Conservation (phyloP, 2,797 vertebrate species). For the Hipposideros larvatus region DNA sequence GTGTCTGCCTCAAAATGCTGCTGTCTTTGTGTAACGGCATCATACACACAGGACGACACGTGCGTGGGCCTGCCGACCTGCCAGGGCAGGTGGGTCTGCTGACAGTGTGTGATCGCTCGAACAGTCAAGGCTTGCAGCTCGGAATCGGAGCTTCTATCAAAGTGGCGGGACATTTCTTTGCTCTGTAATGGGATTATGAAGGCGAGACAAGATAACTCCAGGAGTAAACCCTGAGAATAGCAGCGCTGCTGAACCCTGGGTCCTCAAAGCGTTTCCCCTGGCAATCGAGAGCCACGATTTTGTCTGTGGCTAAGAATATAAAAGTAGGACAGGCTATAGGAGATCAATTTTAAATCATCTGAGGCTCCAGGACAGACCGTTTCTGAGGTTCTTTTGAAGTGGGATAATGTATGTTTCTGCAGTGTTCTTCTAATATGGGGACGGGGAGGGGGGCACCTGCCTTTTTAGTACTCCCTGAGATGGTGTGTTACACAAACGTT, state of each 20-base stretch:
- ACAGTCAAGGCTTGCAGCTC: fast-evolving
- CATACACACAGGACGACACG: fast-evolving
- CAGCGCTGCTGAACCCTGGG: not conserved
- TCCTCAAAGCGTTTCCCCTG: not conserved
- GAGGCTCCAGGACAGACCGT: not conserved
- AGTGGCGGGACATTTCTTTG: fast-evolving
- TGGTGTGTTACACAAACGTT: not conserved
- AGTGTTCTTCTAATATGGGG: not conserved
- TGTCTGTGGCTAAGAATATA: constrained; percentile 1
- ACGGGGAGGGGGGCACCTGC: not conserved
- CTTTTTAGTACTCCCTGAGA: fast-evolving
- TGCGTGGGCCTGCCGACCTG: fast-evolving
- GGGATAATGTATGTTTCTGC: constrained; percentile 18
- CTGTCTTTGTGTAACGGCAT: not conserved
- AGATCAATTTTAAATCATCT: constrained; percentile 53
- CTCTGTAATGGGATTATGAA: not conserved
- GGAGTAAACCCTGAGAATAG: not conserved
- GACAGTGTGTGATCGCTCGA: not conserved
- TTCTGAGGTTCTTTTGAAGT: constrained; percentile 60
- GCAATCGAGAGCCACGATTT: not conserved
- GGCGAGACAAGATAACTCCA: not conserved
- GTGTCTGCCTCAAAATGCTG: not conserved
- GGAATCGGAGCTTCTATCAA: not conserved
- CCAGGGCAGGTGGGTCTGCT: fast-evolving
- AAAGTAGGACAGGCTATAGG: constrained; percentile 65